Evolutionary conservation across 2,113 vertebrate species (phyloP), one percentile per base, ranked within the genome.

Genomic region (Toxotes chatareus): DNA sequence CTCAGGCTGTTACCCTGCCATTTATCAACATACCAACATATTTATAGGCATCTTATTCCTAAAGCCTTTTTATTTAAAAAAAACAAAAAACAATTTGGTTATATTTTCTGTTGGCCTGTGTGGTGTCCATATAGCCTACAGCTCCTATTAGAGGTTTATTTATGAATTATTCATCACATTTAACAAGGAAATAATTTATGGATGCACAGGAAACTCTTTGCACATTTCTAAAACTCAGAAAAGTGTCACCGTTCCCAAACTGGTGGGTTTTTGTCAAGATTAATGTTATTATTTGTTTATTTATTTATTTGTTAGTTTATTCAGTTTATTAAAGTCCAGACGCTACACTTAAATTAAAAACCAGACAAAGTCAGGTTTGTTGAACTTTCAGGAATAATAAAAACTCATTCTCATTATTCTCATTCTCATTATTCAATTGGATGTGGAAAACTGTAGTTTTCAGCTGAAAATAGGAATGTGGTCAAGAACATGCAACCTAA

Each of bases 131-230:
- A 38, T 23, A 27, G 59, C 73, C 73, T 5, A 7, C 32, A 56
- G 44, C 82, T 73, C 47, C 51, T 65, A 61, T 62, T 59, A 57
- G 66, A 75, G 32, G 21, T 83, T 76, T 65, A 72, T 76, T 44
- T 53, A 61, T 77, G 56, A 83, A 85, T 88, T 76, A 87, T 90
- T 86, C 60, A 85, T 80, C 31, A 78, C 42, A 10, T 61, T 56
- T 19, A 61, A 61, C 21, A 1, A 13, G 47, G 38, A 23, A 16
- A 61, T 10, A 14, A 68, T 68, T 79, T 53, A 71, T 42, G 68
- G 47, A 49, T 23, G 8, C 12, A 12, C 34, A 23, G 27, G 46
- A 70, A 66, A 68, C 56, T 34, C n/a, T 55, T 72, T 23, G 57
- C 38, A 57, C 60, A n/a, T 68, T 31, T 57, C 44, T 57, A 11